phyloP scores from a whole-genome alignment of 1,140 invertebrate species.

The Aphelinus certus region DNA sequence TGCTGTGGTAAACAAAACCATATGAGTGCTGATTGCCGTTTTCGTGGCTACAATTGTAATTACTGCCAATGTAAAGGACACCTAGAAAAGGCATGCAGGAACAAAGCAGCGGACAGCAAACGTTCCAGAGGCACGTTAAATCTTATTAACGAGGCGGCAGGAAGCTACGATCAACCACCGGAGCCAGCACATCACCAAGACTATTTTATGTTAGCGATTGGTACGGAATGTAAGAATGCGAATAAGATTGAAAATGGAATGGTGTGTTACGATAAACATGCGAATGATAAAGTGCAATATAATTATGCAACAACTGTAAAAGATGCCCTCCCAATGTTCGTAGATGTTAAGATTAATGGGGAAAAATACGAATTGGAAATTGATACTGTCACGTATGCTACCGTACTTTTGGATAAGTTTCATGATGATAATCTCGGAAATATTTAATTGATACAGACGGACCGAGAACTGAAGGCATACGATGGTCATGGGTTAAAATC shows the following conservation, averaged over 20 bases:
- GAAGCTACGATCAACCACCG: background rate
- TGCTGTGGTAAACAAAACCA: slow-evolving; percentile 41
- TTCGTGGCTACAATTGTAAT: slow-evolving; percentile 39
- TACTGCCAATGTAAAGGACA: slow-evolving; percentile 40
- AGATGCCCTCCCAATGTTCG: slow-evolving; percentile 5
- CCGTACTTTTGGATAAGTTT: slow-evolving; percentile 21
- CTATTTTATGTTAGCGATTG: background rate
- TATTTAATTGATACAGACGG: slow-evolving; percentile 16
- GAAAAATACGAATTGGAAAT: slow-evolving; percentile 24
- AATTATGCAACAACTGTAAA: no score
- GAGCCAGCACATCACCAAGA: background rate
- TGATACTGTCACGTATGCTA: slow-evolving; percentile 29
- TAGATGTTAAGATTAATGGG: slow-evolving; percentile 7
- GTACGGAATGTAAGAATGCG: background rate
- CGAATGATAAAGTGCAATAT: background rate
- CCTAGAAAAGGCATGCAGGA: slow-evolving; percentile 38
- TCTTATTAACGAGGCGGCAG: background rate
- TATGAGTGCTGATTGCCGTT: slow-evolving; percentile 29
- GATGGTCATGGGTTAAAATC: slow-evolving; percentile 16
- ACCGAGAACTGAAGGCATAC: slow-evolving; percentile 26
- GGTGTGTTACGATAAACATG: background rate
- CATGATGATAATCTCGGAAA: slow-evolving; percentile 18
- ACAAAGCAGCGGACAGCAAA: background rate
- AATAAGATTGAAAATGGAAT: background rate
- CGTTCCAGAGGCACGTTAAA: background rate